Percentiles rank a stretch among this genome's conserved stretches.
Evolutionary conservation across 2,113 vertebrate species (phyloP).

Genomic region (Lates calcarifer): DNA sequence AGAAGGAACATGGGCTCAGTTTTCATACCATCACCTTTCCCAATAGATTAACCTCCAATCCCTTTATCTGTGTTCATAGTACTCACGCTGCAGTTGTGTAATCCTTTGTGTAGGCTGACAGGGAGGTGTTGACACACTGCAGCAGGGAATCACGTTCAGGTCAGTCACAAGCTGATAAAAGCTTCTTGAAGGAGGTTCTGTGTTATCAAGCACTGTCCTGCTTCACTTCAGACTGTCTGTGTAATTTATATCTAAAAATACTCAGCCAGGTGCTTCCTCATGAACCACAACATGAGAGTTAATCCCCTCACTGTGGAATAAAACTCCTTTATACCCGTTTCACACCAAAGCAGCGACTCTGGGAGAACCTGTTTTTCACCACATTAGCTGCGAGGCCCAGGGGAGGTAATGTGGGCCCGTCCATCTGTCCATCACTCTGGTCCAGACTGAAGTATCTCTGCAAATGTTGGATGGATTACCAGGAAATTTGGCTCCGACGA

Average conservation of each 20-base stretch:
- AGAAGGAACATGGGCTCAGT: not conserved
- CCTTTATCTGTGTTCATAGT: conserved; percentile 20
- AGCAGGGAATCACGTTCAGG: not conserved
- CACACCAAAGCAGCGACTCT: not conserved
- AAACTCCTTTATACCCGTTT: not conserved
- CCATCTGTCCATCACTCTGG: not conserved
- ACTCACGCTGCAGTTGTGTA: not conserved
- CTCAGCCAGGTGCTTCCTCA: not conserved
- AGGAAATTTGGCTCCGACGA: too few relatives aligned
- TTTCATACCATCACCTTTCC: not conserved
- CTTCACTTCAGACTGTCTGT: not conserved
- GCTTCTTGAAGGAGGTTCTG: not conserved
- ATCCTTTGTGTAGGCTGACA: conserved; percentile 27
- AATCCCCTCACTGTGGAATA: not conserved
- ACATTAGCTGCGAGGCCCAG: too few relatives aligned
- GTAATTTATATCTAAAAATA: not conserved
- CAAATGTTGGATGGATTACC: not conserved
- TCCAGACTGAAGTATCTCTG: not conserved
- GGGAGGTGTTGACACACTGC: conserved; percentile 18
- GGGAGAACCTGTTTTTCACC: not conserved
- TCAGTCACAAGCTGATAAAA: conserved; percentile 4
- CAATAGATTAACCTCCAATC: conserved; percentile 31
- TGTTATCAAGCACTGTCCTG: not conserved
- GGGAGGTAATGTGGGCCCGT: too few relatives aligned
- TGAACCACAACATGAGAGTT: not conserved